These are phyloP conservation scores for Adelges cooleyi DNA, from an alignment of 1,140 invertebrate species.

Conservation along the genomic window DNA sequence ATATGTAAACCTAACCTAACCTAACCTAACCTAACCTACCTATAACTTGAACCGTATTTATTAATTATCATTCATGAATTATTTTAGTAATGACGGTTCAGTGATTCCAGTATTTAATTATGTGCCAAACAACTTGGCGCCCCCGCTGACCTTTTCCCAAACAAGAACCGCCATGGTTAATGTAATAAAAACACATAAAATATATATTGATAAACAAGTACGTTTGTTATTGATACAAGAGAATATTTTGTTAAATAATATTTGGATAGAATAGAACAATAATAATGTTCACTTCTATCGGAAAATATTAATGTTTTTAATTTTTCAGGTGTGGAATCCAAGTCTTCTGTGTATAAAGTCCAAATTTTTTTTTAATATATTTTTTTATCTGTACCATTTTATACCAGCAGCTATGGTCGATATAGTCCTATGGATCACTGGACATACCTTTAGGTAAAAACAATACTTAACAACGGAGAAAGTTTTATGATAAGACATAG, in stretches of 20 bases:
- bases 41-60: no score
- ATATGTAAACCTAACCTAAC: no score
- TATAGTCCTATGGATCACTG: not conserved
- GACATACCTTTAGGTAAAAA: not conserved
- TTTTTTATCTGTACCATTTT: not conserved
- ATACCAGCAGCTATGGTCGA: not conserved
- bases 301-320: not conserved
- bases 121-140: not conserved
- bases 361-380: not conserved
- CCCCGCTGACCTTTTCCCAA: conserved; percentile 29
- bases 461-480: no score
- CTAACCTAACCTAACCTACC: no score
- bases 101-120: conserved; percentile 11
- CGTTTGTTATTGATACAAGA: no score
- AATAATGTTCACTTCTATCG: not conserved
- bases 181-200: not conserved
- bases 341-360: not conserved
- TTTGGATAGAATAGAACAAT: no score
- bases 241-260: no score
- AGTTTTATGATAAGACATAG: no score
- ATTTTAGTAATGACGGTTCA: no score
- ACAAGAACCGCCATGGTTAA: not conserved
- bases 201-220: not conserved
- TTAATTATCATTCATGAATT: no score
- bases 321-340: not conserved